Conservation (phyloP, 2,888 invertebrate species). For the Melanostoma mellinum region DNA sequence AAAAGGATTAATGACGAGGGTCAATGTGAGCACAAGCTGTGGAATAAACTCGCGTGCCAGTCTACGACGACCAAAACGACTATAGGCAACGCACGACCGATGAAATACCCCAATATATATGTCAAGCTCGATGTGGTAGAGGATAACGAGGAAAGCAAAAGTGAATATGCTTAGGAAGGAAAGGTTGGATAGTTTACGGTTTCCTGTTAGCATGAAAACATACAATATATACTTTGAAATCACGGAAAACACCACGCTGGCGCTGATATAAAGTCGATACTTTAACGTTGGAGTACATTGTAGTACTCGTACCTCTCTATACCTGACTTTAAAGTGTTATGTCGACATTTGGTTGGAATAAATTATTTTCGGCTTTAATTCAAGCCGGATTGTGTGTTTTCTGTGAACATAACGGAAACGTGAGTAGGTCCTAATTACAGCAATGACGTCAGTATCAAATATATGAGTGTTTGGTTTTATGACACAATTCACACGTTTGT, state of each 20-base stretch:
- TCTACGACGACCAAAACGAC: neutral
- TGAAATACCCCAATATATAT: conserved; percentile 5
- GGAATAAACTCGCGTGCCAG: conserved; percentile 15
- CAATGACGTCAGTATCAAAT: neutral
- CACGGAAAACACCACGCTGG: neutral
- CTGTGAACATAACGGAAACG: neutral
- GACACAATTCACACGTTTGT: no score
- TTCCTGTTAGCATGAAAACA: conserved; percentile 13
- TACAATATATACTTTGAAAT: neutral
- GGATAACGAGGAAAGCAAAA: conserved; percentile 38
- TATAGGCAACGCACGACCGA: conserved; percentile 3
- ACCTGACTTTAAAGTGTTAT: conserved; percentile 34
- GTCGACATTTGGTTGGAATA: conserved; percentile 40
- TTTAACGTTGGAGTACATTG: no score
- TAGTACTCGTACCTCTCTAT: neutral
- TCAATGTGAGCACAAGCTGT: conserved; percentile 15
- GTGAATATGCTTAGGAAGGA: conserved; percentile 11
- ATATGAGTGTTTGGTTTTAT: no score
- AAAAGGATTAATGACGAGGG: conserved; percentile 55
- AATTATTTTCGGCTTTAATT: conserved; percentile 39
- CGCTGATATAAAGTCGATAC: no score
- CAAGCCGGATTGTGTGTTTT: conserved; percentile 11
- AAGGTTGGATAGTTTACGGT: conserved; percentile 21
- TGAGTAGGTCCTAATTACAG: neutral
- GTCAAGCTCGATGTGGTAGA: conserved; percentile 29